Evolutionary conservation across 2,113 vertebrate genomes (phyloP).

Genomic region (Chaetops frenatus): DNA sequence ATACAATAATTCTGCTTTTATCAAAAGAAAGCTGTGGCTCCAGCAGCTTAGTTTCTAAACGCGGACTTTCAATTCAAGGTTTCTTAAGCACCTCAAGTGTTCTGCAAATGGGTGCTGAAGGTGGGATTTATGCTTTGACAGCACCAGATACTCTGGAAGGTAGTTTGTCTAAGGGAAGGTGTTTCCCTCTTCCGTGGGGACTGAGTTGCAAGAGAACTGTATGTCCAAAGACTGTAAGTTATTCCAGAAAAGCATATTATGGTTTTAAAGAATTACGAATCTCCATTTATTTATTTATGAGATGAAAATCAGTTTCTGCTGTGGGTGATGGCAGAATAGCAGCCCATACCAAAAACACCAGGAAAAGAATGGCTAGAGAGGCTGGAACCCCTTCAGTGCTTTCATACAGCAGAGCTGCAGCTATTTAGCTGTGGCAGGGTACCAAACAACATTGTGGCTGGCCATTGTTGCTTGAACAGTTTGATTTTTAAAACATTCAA

Average conservation of each 20-base stretch:
- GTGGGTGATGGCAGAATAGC: slow-evolving; percentile 2
- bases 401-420: slow-evolving; percentile 15
- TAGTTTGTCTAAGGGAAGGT: not conserved
- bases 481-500: slow-evolving; percentile 61
- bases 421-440: slow-evolving; percentile 41
- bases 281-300: slow-evolving; percentile 23
- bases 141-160: not conserved
- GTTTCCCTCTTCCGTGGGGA: not conserved
- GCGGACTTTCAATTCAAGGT: not conserved
- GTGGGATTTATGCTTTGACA: not conserved
- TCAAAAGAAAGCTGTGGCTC: not conserved
- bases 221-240: not conserved
- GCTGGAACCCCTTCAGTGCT: slow-evolving; percentile 12
- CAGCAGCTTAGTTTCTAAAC: not conserved
- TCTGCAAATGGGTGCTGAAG: not conserved
- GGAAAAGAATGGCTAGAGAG: slow-evolving; percentile 18
- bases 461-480: slow-evolving; percentile 59
- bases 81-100: not conserved
- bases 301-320: slow-evolving; percentile 39
- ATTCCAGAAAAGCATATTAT: not conserved
- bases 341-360: slow-evolving; percentile 9
- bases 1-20: not conserved
- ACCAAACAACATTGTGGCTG: slow-evolving; percentile 52
- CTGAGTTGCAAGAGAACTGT: not conserved
- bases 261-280: slow-evolving; percentile 16